Evolutionary conservation across 2,113 vertebrate genomes (phyloP).

Genomic region (Ifrita kowaldi): DNA sequence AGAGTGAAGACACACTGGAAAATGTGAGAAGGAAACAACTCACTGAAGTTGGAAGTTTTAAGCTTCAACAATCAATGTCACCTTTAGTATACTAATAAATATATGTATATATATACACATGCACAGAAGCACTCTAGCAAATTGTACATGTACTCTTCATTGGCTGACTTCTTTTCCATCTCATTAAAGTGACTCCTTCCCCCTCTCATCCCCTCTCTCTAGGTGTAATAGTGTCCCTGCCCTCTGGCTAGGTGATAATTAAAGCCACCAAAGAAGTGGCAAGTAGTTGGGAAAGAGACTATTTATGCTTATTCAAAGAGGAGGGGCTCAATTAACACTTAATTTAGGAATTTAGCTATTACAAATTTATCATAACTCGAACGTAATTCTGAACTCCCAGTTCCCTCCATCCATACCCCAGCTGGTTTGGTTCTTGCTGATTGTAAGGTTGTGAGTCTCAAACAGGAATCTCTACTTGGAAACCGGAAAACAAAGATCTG

Average conservation of each 20-base stretch:
- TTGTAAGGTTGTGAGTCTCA: not conserved
- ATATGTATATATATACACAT: not conserved
- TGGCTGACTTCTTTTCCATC: conserved; percentile 5
- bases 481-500: not conserved
- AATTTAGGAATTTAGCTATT: not conserved
- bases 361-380: not conserved
- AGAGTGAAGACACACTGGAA: not conserved
- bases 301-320: conserved; percentile 29
- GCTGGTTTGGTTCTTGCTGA: not conserved
- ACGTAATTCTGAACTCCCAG: not conserved
- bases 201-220: not conserved
- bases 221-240: conserved; percentile 42
- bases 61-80: not conserved
- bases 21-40: not conserved
- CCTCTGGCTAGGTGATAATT: conserved; percentile 61
- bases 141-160: conserved; percentile 12
- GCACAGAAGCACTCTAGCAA: not conserved
- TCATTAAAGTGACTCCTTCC: conserved; percentile 16
- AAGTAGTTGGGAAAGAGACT: conserved; percentile 23
- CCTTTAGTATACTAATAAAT: not conserved
- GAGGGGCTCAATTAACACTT: conserved; percentile 58
- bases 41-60: not conserved
- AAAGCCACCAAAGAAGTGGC: conserved; percentile 18
- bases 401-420: not conserved
- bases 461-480: not conserved